A percentile compares a stretch with the other conserved stretches of the same genome.
Conservation (phyloP, 2,888 invertebrate species). For the Dromius quadrimaculatus region DNA sequence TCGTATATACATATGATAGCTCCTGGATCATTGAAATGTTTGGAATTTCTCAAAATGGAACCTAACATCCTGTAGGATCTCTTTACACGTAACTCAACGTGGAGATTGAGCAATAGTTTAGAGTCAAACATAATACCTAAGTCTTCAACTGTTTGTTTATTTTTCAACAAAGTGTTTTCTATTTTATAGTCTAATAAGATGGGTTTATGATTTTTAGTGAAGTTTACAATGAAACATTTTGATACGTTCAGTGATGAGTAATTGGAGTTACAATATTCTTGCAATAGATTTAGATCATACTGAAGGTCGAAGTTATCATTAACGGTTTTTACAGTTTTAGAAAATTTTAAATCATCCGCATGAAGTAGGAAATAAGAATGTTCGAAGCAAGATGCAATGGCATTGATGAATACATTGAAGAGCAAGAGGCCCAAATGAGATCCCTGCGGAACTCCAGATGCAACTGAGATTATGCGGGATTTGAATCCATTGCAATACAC, state of each 20-base stretch:
- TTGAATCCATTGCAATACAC: conserved; percentile 45
- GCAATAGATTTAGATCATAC: background rate
- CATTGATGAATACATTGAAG: conserved; percentile 41
- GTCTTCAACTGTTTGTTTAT: background rate
- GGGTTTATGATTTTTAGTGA: too few relatives aligned
- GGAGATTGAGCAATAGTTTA: background rate
- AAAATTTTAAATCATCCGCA: background rate
- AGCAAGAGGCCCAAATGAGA: conserved; percentile 53
- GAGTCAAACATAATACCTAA: background rate
- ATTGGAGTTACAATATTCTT: background rate
- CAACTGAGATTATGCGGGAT: conserved; percentile 39
- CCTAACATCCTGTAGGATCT: background rate
- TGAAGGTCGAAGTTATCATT: background rate
- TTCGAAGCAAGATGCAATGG: background rate
- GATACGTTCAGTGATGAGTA: background rate
- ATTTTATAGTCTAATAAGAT: too few relatives aligned
- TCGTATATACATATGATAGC: background rate
- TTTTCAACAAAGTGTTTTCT: background rate
- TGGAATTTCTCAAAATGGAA: background rate
- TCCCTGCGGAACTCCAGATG: conserved; percentile 54
- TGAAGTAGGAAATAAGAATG: background rate
- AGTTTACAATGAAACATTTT: too few relatives aligned
- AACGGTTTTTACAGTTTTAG: background rate
- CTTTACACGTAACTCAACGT: background rate
- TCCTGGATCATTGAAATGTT: background rate